Evolutionary conservation across 35 echinoderm and acorn worm species (phyloP), one percentile per base, ranked within the genome.

Genomic region (Apostichopus japonicus): DNA sequence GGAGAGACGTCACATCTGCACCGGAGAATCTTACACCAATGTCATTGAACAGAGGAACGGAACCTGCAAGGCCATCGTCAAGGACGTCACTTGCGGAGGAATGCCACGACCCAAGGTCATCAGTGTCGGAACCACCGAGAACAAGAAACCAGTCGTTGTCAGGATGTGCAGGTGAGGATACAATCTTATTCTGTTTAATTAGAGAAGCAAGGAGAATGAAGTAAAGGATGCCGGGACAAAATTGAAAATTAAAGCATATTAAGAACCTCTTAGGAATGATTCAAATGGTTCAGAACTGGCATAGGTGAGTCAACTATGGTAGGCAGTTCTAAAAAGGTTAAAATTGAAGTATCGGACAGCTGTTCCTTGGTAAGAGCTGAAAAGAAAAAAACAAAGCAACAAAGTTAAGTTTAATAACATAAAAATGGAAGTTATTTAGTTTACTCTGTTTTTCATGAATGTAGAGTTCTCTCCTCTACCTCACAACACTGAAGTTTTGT

Each of bases 11-110:
- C 53, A 94, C 19, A 90, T 93, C 77, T 99, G 97, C 87, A 92
- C 92, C n/a, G 97, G 95, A 5, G 97, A 99, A 86, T 95, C 97
- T 24, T 99, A 92, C 95, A 93, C 97, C 92, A 99, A 95, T 59
- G 93, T 99, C 76, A 63, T 99, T 53, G 84, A 79, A 19, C 95
- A 99, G 82, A 71, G 83, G 10, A 94, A 96, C 56, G 95, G 78
- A 11, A 94, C 92, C 62, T 99, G 97, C 90, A 94, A 99, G 33
- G 95, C 97, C 53, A 92, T 95, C 14, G 90, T 96, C 8, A 96
- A 96, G 84, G 93, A 99, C 61, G 92, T 96, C 80, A 99, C 95
- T 10, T 99, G 97, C 92, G 62, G 89, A 8, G 97, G 97, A 11
- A 92, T 81, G 56, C 97, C 97, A 92, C 89, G 90, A 23, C 72